Percentiles rank a stretch among this genome's conserved stretches.
phyloP scores from a whole-genome alignment of 2,113 vertebrate genomes.

The Callaeas wilsoni region DNA sequence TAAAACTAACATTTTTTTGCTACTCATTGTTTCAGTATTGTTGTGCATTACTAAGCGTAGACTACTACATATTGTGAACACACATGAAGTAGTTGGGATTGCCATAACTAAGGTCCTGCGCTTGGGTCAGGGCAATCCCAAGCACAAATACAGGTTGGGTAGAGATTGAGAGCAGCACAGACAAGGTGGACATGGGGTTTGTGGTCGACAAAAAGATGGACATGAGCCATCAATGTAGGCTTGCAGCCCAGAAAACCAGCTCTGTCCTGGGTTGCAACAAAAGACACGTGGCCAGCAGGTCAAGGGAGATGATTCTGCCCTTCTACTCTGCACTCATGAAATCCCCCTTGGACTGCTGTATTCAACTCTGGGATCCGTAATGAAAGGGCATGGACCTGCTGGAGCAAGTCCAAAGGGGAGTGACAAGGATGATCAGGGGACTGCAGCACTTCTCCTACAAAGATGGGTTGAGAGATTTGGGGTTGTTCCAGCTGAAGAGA shows the following conservation, averaged over 20 bases:
- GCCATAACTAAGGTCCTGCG: not conserved
- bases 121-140: not conserved
- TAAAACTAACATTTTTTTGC: not conserved
- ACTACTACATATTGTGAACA: not conserved
- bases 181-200: rapidly evolving
- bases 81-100: not conserved
- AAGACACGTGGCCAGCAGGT: too few species aligned
- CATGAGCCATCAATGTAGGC: too few species aligned
- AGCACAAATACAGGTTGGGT: not conserved
- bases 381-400: not conserved
- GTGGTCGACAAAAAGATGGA: rapidly evolving
- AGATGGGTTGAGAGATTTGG: not conserved
- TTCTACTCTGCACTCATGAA: not conserved
- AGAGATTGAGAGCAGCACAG: not conserved
- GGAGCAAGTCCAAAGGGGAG: not conserved
- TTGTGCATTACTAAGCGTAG: not conserved
- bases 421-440: not conserved
- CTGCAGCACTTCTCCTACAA: not conserved
- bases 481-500: not conserved
- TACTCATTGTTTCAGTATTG: not conserved
- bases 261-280: not conserved
- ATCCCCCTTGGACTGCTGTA: not conserved
- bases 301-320: rapidly evolving
- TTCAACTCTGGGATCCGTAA: not conserved
- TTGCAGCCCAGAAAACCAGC: not conserved